These are phyloP conservation scores for Pollenia labialis DNA, from an alignment of 2,888 invertebrate species.

Conservation along the genomic window DNA sequence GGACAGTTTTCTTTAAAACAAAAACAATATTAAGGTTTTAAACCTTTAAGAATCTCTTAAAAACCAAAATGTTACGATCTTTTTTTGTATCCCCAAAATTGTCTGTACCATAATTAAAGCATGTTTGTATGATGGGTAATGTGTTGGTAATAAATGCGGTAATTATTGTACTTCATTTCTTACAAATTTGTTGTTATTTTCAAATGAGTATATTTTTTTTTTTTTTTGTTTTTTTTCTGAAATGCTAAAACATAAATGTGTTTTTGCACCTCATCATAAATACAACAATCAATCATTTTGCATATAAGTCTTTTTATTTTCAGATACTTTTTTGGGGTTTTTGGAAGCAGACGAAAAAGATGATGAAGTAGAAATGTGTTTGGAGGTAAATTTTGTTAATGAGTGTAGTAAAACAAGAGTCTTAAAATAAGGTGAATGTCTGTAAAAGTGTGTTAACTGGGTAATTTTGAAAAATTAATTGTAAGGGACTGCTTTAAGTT, in stretches of 20 bases:
- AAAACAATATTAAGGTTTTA: background rate
- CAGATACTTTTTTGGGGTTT: background rate
- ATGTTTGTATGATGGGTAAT: slow-evolving; percentile 26
- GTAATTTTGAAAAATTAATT: background rate
- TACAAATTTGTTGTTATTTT: slow-evolving; percentile 16
- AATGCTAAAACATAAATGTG: slow-evolving; percentile 47
- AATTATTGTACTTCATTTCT: slow-evolving; percentile 71
- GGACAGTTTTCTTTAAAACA: too few relatives aligned
- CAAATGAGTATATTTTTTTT: background rate
- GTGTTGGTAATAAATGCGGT: slow-evolving; percentile 68
- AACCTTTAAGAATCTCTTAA: slow-evolving; percentile 32
- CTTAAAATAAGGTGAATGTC: background rate
- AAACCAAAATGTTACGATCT: background rate
- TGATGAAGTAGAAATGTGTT: slow-evolving; percentile 14
- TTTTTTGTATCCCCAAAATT: background rate
- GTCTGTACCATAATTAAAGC: slow-evolving; percentile 22
- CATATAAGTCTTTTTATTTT: slow-evolving; percentile 42
- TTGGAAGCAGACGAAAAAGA: slow-evolving; percentile 13
- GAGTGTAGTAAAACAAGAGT: background rate
- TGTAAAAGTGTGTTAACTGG: slow-evolving; percentile 6
- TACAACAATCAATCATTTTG: slow-evolving; percentile 64
- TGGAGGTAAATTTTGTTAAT: slow-evolving; percentile 27
- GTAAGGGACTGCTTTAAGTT: too few relatives aligned
- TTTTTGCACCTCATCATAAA: slow-evolving; percentile 62
- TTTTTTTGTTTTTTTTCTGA: background rate